These are phyloP conservation scores for Pseudococcus longispinus DNA, from an alignment of 2,888 invertebrate species.

Conservation along the genomic window DNA sequence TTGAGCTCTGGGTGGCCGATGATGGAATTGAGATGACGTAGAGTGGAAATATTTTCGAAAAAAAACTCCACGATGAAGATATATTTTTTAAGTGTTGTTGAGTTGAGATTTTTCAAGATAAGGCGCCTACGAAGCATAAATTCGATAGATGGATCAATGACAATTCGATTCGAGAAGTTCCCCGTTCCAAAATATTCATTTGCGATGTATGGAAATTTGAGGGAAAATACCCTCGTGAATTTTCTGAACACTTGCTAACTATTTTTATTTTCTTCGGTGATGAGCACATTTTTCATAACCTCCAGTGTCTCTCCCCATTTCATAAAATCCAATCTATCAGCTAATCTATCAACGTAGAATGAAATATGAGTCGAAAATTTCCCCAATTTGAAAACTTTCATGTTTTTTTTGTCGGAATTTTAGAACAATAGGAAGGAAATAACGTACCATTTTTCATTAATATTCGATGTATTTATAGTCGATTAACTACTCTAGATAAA, in stretches of 20 bases:
- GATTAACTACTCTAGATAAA: neutral
- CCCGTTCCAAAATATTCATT: neutral
- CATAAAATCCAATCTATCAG: neutral
- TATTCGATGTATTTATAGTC: conserved; percentile 8
- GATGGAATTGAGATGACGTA: neutral
- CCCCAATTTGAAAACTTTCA: neutral
- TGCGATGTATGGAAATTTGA: neutral
- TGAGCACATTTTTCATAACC: neutral
- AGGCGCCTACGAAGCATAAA: neutral
- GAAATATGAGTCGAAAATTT: neutral
- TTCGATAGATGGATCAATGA: neutral
- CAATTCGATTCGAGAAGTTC: neutral
- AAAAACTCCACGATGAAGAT: neutral
- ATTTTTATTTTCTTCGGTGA: neutral
- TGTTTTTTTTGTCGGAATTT: neutral
- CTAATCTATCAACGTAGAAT: neutral
- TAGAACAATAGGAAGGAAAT: neutral
- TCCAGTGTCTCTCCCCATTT: neutral
- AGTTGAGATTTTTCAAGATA: neutral
- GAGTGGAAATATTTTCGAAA: neutral
- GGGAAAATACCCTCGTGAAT: neutral
- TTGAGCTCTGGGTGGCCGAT: conserved; percentile 26
- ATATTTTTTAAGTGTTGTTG: neutral
- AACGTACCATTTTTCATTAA: neutral
- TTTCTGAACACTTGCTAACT: neutral